Conservation (phyloP, 2,113 vertebrate species). For the Barbus barbus region DNA sequence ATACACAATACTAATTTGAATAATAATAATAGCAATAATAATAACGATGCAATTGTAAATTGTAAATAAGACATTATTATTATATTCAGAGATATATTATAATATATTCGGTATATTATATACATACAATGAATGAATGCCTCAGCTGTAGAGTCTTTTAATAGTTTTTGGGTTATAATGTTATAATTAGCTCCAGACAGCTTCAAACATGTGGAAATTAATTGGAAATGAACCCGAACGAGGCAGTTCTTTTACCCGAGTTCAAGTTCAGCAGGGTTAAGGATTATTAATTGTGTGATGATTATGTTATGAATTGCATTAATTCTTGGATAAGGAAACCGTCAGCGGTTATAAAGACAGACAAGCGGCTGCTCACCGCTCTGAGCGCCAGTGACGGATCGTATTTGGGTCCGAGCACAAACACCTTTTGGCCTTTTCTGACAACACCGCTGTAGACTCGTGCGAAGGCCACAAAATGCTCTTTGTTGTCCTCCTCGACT, state of each 20-base stretch:
- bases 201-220: slow-evolving; percentile 35
- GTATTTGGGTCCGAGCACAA: slow-evolving; percentile 94
- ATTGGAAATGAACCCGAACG: slow-evolving; percentile 14
- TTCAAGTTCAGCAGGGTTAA: slow-evolving; percentile 29
- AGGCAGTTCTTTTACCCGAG: slow-evolving; percentile 16
- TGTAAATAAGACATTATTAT: too few species aligned
- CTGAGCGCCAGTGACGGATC: slow-evolving; percentile 81
- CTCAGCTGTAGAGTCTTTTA: slow-evolving; percentile 11
- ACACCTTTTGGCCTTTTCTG: slow-evolving; percentile 83
- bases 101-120: not conserved
- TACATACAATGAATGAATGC: too few species aligned
- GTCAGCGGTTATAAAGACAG: not conserved
- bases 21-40: too few species aligned
- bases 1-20: too few species aligned
- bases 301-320: slow-evolving; percentile 34
- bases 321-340: slow-evolving; percentile 12
- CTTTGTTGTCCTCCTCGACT: slow-evolving; percentile 71
- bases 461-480: slow-evolving; percentile 90
- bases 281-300: slow-evolving; percentile 38
- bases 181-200: slow-evolving; percentile 29
- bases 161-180: slow-evolving; percentile 30
- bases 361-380: slow-evolving; percentile 69
- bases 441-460: slow-evolving; percentile 89
- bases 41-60: too few species aligned
- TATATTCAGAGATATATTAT: too few species aligned